phyloP scores from a whole-genome alignment of 2,888 invertebrate species.

The Apantesis nais region DNA sequence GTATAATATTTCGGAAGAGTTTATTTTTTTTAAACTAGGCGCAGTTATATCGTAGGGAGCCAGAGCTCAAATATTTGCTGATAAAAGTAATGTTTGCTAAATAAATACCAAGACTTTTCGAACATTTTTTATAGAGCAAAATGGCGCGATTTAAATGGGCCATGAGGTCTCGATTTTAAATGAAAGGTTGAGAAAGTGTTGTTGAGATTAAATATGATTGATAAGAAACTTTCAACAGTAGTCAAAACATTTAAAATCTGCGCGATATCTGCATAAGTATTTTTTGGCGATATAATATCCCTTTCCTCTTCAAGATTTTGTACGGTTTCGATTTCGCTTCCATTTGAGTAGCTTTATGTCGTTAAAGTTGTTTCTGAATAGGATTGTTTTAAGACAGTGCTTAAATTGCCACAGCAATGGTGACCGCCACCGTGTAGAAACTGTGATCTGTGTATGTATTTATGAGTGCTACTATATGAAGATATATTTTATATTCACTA shows the following conservation, averaged over 20 bases:
- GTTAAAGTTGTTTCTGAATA: background rate
- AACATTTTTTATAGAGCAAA: background rate
- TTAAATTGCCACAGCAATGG: no score
- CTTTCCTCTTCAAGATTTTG: no score
- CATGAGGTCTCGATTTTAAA: constrained; percentile 6
- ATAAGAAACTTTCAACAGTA: background rate
- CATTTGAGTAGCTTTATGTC: background rate
- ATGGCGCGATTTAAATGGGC: background rate
- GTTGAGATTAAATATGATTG: background rate
- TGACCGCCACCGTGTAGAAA: no score
- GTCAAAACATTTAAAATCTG: background rate
- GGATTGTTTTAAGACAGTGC: background rate
- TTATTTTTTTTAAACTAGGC: constrained; percentile 33
- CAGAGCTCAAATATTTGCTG: constrained; percentile 31
- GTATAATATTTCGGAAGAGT: constrained; percentile 51
- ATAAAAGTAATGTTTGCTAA: constrained; percentile 21
- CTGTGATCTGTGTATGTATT: background rate
- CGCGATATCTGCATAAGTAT: background rate
- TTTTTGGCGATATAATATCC: background rate
- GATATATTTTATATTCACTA: background rate
- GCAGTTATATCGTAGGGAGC: constrained; percentile 8
- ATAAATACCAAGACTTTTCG: constrained; percentile 13
- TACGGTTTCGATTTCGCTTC: background rate
- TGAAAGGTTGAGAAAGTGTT: constrained; percentile 4
- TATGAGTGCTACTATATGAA: background rate